A percentile compares a stretch with the other conserved stretches of the same genome.
Conservation (phyloP, 1,140 invertebrate species). For the Caerostris extrusa region DNA sequence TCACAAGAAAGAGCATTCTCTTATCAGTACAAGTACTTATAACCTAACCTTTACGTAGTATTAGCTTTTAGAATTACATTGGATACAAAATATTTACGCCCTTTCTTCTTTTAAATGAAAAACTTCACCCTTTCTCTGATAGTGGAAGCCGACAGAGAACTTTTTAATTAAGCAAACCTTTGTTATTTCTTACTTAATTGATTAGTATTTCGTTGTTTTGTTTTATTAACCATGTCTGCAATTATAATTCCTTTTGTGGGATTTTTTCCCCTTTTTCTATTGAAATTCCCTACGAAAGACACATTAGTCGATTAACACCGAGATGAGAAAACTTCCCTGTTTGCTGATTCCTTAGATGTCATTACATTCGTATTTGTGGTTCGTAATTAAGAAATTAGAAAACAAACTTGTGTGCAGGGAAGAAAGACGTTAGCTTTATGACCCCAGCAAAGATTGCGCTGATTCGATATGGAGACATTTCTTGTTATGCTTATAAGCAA, state of each 20-base stretch:
- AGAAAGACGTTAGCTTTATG: not conserved
- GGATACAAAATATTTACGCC: not conserved
- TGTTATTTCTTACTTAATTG: constrained; percentile 22
- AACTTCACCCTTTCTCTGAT: not conserved
- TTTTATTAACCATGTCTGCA: constrained; percentile 45
- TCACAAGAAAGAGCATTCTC: no score
- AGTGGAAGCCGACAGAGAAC: not conserved
- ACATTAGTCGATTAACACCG: constrained; percentile 55
- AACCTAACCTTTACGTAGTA: not conserved
- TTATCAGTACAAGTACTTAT: not conserved
- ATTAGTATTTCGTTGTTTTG: constrained; percentile 44
- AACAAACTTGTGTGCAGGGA: constrained; percentile 18
- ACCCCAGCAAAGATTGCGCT: not conserved
- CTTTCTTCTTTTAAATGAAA: not conserved
- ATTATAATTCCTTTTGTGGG: constrained; percentile 44
- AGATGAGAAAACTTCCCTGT: not conserved
- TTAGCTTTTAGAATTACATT: constrained; percentile 5
- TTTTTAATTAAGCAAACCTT: constrained; percentile 6
- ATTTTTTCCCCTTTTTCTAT: not conserved
- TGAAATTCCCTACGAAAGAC: not conserved
- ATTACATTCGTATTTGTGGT: constrained; percentile 23
- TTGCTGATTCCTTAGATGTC: not conserved
- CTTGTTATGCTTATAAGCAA: not conserved
- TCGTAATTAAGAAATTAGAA: constrained; percentile 69
- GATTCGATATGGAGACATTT: not conserved